phyloP scores from a whole-genome alignment of 2,113 vertebrate genomes.

The Canis aureus region DNA sequence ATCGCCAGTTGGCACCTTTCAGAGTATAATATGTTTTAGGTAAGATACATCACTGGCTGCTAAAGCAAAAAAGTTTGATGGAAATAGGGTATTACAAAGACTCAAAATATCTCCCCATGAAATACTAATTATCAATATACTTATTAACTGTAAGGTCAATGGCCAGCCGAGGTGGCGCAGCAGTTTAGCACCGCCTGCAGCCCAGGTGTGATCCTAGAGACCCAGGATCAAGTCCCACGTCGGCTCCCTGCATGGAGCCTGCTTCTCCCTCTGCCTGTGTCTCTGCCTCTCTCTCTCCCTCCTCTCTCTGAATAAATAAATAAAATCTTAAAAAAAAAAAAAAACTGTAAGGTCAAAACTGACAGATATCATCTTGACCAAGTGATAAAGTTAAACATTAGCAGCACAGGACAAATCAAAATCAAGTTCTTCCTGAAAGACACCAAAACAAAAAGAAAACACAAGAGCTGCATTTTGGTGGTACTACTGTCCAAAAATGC shows the following conservation, averaged over 20 bases:
- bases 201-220: no score
- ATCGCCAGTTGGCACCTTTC: background rate
- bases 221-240: no score
- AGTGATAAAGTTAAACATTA: background rate
- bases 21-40: background rate
- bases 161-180: no score
- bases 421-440: background rate
- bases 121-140: constrained; percentile 2
- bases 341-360: background rate
- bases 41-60: background rate
- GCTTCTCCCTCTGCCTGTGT: no score
- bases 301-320: no score
- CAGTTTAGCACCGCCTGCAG: no score
- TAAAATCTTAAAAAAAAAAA: no score
- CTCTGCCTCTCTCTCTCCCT: no score
- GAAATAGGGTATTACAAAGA: background rate
- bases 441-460: background rate
- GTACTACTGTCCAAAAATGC: background rate
- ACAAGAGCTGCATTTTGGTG: background rate
- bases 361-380: background rate
- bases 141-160: background rate
- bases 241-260: no score
- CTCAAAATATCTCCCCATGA: constrained; percentile 23
- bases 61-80: constrained; percentile 7
- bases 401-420: background rate